Evolutionary conservation across 2,113 vertebrate genomes (phyloP).

Genomic region (Oncorhynchus kisutch): DNA sequence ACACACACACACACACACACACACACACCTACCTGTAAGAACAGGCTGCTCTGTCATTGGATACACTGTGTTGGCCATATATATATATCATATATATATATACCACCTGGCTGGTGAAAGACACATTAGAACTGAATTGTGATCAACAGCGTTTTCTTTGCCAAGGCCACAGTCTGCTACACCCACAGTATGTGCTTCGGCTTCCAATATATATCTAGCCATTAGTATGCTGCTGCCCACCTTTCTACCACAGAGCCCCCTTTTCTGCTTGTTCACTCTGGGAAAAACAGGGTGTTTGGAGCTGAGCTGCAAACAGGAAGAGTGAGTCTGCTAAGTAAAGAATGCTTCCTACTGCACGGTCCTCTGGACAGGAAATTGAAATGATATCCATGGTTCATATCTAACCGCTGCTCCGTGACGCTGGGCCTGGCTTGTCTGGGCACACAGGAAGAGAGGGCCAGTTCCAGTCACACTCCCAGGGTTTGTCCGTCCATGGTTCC

Average conservation of each 20-base stretch:
- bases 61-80: background rate
- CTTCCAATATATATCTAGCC: slow-evolving; percentile 21
- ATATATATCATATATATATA: background rate
- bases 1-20: too few species aligned
- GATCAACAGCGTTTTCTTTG: background rate
- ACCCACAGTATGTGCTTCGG: background rate
- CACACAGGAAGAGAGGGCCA: slow-evolving; percentile 22
- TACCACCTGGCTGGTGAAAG: background rate
- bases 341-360: slow-evolving; percentile 37
- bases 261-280: slow-evolving; percentile 20
- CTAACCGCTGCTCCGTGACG: slow-evolving; percentile 27
- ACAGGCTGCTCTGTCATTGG: slow-evolving; percentile 4
- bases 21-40: background rate
- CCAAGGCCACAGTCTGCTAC: slow-evolving; percentile 4
- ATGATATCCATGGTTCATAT: slow-evolving; percentile 38
- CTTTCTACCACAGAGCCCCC: background rate
- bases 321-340: slow-evolving; percentile 22
- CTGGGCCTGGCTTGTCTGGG: background rate
- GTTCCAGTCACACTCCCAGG: background rate
- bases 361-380: slow-evolving; percentile 33
- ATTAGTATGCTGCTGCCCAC: slow-evolving; percentile 39
- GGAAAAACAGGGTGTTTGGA: slow-evolving; percentile 20
- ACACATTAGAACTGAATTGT: background rate
- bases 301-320: slow-evolving; percentile 26
- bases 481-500: background rate